Evolutionary conservation across 2,797 vertebrate species (phyloP), one percentile per base, ranked within the genome.

Genomic region (Eulemur mongoz): DNA sequence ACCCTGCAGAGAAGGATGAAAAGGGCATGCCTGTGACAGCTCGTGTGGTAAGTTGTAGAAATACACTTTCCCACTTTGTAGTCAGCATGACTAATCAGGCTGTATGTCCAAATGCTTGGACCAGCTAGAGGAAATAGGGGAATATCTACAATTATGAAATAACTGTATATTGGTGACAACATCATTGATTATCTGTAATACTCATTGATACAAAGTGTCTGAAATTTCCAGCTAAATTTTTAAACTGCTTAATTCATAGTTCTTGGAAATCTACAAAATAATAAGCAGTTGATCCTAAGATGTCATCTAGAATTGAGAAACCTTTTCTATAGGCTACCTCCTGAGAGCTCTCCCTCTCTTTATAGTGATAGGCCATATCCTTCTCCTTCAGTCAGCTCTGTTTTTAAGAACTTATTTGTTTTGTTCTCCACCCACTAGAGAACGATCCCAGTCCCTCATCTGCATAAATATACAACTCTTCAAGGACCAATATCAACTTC

Each of bases 21-120:
- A 99, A 99, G 0, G 99, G 99, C 61, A 92, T 99, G 45, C 99
- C 99, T 1, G 99, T 99, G 97, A 99, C 99, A 0, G 99, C 99
- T 6, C 99, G 99, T 0, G 99, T 99, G 98, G 99, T 99, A 98
- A 99, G 99, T 98, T 45, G 8, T 4, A 4, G 4, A 35, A 9
- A 5, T 69, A 48, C 27, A 0, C 8, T 13, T 7, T 8, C 61
- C 61, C 32, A 0, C 9, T 17, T 7, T 7, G 2, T 32, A 17
- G 40, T 75, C 27, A 2, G 23, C 23, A 0, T 0, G 38, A 63
- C 43, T 7, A 17, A 45, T 69, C 48, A 38, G 79, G 43, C 27
- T 30, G 0, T 14, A 3, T 38, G 6, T 48, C 57, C 4, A 35
- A n/a, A 25, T 38, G 32, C 57, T 73, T 45, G 23, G n/a, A 43